Evolutionary conservation across 2,888 invertebrate species (phyloP), one percentile per base, ranked within the genome.

Genomic region (Cheilosia impressa): DNA sequence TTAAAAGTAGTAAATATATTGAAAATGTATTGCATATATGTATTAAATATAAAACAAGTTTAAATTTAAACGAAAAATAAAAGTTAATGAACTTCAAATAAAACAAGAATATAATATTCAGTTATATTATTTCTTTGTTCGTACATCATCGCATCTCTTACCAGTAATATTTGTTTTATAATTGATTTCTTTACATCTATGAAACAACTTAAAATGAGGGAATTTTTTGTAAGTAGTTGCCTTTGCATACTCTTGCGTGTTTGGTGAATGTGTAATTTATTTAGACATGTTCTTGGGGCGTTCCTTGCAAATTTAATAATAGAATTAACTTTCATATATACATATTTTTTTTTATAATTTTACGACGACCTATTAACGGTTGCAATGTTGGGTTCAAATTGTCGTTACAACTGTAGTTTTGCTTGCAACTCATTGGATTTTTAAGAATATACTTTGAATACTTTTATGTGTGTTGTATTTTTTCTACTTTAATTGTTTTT

Each of bases 1-100:
- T 84, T 84, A 80, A 84, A 80, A 76, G 71, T 80, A 84, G 69
- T 84, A 76, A 80, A 75, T 80, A 84, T 83, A 73, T 80, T 84
- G 75, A 84, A 84, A 79, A 75, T 84, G 84, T 84, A 79, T 84
- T 84, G 73, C 75, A 71, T 84, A 77, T 69, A 69, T 60, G 50
- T 77, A 62, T 82, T 62, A 55, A 57, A 45, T 45, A 52, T 52
- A 19, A 81, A 81, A 81, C 50, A 66, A 77, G 52, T 82, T 76
- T 55, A 55, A 77, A 77, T 62, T 77, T 66, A 55, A 79, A 75
- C 22, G n/a, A 58, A 57, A 55, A 52, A 17, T 62, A 62, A 38
- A 65, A 72, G 57, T 31, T 68, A 62, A 62, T 58, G 17, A 58
- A 65, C 27, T 52, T 62, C 65, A 65, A 82, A 76, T 43, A 15